A percentile compares a stretch with the other conserved stretches of the same genome.
Evolutionary conservation across 2,113 vertebrate genomes (phyloP).

Genomic region (Sitta europaea): DNA sequence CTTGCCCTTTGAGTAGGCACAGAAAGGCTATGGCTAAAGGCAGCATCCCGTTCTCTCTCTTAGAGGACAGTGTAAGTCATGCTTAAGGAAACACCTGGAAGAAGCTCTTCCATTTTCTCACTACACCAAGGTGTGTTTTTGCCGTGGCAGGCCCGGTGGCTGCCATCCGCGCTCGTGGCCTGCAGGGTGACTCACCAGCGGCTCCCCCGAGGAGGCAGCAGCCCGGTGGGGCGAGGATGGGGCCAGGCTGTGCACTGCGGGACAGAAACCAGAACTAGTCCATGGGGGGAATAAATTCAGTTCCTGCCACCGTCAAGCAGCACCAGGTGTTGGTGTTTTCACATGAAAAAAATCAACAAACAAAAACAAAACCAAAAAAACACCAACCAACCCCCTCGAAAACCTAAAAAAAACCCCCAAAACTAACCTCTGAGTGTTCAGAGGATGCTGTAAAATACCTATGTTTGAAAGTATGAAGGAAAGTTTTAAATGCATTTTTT

Average conservation of each 20-base stretch:
- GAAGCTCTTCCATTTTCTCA: background rate
- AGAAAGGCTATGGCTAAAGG: background rate
- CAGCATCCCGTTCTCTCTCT: background rate
- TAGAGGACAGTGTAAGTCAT: rapidly evolving
- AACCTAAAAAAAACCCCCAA: background rate
- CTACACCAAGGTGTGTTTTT: background rate
- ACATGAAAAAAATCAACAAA: background rate
- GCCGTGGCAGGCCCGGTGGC: background rate
- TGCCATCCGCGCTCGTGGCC: background rate
- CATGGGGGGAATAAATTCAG: background rate
- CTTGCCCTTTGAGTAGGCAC: rapidly evolving
- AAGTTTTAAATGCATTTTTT: background rate
- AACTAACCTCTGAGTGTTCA: background rate
- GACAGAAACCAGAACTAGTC: background rate
- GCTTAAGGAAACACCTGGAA: background rate
- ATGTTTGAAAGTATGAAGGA: background rate
- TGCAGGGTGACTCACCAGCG: background rate
- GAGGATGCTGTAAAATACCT: background rate
- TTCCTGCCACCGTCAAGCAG: background rate
- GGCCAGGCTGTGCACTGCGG: background rate
- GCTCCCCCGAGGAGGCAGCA: background rate
- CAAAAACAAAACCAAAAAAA: background rate
- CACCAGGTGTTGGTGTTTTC: background rate
- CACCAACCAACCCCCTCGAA: background rate
- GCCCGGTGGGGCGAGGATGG: background rate